Evolutionary conservation across 2,113 vertebrate species (phyloP), one percentile per base, ranked within the genome.

Genomic region (human (Homo sapiens)): DNA sequence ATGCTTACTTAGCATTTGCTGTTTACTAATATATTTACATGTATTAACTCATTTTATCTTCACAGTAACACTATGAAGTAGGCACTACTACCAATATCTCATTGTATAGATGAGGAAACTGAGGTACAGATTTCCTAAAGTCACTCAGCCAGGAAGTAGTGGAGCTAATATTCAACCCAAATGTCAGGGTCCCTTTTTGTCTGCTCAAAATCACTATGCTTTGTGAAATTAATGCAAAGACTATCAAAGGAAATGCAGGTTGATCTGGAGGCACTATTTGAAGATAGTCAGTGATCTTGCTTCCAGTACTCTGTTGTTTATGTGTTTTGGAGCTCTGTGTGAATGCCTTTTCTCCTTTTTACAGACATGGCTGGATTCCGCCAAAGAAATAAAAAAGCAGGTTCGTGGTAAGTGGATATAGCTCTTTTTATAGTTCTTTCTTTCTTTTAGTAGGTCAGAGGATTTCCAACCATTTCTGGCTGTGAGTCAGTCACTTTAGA

Each of bases 331-430:
- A 97, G 87, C 94, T 97, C 66, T 70, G 6, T 94, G 68, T 98
- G 89, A 98, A 97, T 97, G 78, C 45, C 52, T 97, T 97, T 97
- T 98, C 96, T 98, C 98, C 61, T 98, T 98, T 97, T 98, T 72
- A 61, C 98, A 99, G 99, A 99, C 98, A 0, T 99, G 99, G 99
- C 98, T 99, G 97, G 99, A 99, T 98, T 98, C 99, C 92, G 98
- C 99, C 97, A 99, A 99, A 98, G 99, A 99, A 98, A 99, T 99
- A 94, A 99, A 99, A 96, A 99, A 99, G 70, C 99, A 99, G 97
- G 99, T 99, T 90, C 99, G 99, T 94, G 99, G 99, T 99, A 97
- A 99, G 99, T 97, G 25, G 55, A 32, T 89, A 85, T 70, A 72
- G 30, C 79, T 89, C 91, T 92, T 97, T 92, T 96, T 82, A 68